Percentiles rank a stretch among this genome's conserved stretches.
These are phyloP conservation scores for Drosophila putrida DNA, from an alignment of 2,888 invertebrate genomes.

Conservation along the genomic window DNA sequence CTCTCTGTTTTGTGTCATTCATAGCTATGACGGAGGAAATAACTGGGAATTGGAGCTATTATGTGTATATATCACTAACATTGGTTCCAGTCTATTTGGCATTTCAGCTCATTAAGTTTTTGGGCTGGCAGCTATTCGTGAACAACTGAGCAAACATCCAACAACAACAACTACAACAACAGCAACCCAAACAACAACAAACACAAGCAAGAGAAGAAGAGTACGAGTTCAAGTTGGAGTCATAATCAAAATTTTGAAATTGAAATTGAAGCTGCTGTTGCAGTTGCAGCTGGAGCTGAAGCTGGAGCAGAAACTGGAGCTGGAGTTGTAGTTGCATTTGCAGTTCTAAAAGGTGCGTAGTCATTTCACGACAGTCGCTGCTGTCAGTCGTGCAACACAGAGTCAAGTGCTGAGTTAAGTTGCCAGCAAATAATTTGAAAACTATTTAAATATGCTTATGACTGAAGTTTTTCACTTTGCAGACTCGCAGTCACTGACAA, in stretches of 20 bases:
- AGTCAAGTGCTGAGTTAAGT: background rate
- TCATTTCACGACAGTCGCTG: constrained; percentile 58
- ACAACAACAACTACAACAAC: constrained; percentile 8
- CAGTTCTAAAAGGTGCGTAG: constrained; percentile 64
- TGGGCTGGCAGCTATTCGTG: constrained; percentile 85
- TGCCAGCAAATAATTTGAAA: constrained; percentile 52
- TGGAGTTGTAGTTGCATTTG: constrained; percentile 3
- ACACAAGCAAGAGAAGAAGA: background rate
- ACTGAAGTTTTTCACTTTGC: constrained; percentile 59
- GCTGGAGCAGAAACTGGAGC: background rate
- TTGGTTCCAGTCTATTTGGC: constrained; percentile 85
- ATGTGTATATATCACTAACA: constrained; percentile 84
- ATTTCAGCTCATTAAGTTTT: constrained; percentile 85
- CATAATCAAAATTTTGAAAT: constrained; percentile 12
- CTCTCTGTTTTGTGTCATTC: constrained; percentile 25
- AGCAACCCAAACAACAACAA: background rate
- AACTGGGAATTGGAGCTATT: constrained; percentile 84
- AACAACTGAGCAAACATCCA: constrained; percentile 84
- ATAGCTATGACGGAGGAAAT: constrained; percentile 85
- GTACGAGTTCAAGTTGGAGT: background rate
- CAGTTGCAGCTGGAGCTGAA: constrained; percentile 15
- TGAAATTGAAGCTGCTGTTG: constrained; percentile 21
- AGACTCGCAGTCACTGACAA: constrained; percentile 32
- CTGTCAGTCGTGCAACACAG: constrained; percentile 44
- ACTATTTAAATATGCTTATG: constrained; percentile 69